A percentile compares a stretch with the other conserved stretches of the same genome.
These are phyloP conservation scores for Neelides sp. DNA, from an alignment of 1,140 invertebrate species.

Conservation along the genomic window DNA sequence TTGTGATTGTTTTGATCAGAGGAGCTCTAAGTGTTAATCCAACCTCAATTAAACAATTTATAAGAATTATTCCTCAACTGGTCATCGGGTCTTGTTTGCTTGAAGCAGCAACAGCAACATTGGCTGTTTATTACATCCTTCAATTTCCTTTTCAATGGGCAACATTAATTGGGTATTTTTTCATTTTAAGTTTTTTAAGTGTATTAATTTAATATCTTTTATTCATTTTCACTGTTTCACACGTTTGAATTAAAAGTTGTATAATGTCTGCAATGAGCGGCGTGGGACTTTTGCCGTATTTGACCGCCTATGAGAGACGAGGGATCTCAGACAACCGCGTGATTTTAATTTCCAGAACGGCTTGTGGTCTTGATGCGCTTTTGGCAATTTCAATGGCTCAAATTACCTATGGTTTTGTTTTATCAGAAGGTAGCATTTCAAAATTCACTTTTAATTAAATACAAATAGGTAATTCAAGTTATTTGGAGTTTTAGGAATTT, in stretches of 20 bases:
- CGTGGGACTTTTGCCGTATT: slow-evolving; percentile 13
- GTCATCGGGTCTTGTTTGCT: slow-evolving; percentile 12
- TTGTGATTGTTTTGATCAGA: slow-evolving; percentile 20
- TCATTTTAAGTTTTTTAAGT: slow-evolving; percentile 5
- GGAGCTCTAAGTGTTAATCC: slow-evolving; percentile 22
- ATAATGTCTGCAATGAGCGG: slow-evolving; percentile 25
- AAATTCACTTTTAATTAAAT: not conserved
- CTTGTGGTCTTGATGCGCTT: slow-evolving; percentile 26
- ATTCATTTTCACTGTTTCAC: not conserved
- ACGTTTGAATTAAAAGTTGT: slow-evolving; percentile 5
- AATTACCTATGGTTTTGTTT: slow-evolving; percentile 21
- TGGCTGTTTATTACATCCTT: slow-evolving; percentile 16
- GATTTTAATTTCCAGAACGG: slow-evolving; percentile 20
- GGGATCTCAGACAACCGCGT: slow-evolving; percentile 11
- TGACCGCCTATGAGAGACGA: slow-evolving; percentile 8
- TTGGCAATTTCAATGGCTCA: slow-evolving; percentile 23
- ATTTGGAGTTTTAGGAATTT: not conserved
- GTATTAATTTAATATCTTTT: slow-evolving; percentile 1
- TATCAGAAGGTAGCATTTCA: slow-evolving; percentile 10
- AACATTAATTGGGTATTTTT: slow-evolving; percentile 21
- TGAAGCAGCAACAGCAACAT: slow-evolving; percentile 12
- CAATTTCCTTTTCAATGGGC: slow-evolving; percentile 17
- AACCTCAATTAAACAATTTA: slow-evolving; percentile 9
- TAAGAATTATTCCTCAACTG: slow-evolving; percentile 25
- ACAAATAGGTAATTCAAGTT: not conserved